Evolutionary conservation across 1,140 invertebrate genomes (phyloP).

Genomic region (Drosophila parvula): DNA sequence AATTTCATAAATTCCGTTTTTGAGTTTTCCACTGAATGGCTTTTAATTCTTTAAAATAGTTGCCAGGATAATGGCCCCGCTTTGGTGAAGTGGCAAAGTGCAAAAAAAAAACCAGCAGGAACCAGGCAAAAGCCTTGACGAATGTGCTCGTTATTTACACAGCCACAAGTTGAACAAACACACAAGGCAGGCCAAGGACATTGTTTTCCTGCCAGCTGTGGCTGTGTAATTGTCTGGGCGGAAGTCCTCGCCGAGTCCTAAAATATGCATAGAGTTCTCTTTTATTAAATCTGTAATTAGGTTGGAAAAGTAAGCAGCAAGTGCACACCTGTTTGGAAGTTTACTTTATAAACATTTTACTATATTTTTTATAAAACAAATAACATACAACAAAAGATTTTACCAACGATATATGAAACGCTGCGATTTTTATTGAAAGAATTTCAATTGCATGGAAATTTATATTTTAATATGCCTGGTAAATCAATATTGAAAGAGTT

Average conservation of each 20-base stretch:
- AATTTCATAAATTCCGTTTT: constrained; percentile 62
- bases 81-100: no score
- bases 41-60: constrained; percentile 37
- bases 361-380: neutral
- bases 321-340: neutral
- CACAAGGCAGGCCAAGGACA: constrained; percentile 15
- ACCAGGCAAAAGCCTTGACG: neutral
- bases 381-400: neutral
- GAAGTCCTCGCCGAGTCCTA: neutral
- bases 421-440: neutral
- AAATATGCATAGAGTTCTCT: constrained; percentile 2
- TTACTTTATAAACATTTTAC: neutral
- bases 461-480: neutral
- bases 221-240: neutral
- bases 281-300: neutral
- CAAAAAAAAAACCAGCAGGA: neutral
- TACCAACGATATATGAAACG: neutral
- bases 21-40: constrained; percentile 11
- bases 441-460: neutral
- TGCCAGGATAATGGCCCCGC: constrained; percentile 3
- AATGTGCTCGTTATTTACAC: constrained; percentile 34
- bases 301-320: neutral
- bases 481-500: no score
- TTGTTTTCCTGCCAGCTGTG: constrained; percentile 5
- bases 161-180: constrained; percentile 10